A percentile compares a stretch with the other conserved stretches of the same genome.
Evolutionary conservation across 2,888 invertebrate species (phyloP).

Genomic region (Heteromurus nitidus): DNA sequence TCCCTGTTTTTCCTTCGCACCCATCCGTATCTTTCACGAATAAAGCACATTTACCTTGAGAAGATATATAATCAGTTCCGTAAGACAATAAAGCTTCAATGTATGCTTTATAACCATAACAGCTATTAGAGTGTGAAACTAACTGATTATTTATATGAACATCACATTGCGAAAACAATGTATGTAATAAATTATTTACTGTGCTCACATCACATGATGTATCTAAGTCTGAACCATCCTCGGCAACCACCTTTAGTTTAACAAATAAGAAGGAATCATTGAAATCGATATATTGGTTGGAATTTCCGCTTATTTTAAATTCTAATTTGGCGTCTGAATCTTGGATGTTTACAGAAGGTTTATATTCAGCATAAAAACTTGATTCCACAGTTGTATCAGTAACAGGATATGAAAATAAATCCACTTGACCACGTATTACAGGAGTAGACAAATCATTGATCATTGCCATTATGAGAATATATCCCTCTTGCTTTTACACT

Average conservation of each 20-base stretch:
- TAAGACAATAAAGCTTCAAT: slow-evolving; percentile 57
- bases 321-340: slow-evolving; percentile 61
- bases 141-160: slow-evolving; percentile 46
- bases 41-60: slow-evolving; percentile 17
- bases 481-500: slow-evolving; percentile 32
- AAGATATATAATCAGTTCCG: background rate
- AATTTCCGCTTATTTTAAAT: slow-evolving; percentile 54
- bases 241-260: slow-evolving; percentile 32
- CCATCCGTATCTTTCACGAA: slow-evolving; percentile 50
- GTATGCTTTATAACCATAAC: slow-evolving; percentile 56
- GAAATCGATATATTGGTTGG: slow-evolving; percentile 59
- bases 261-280: slow-evolving; percentile 50
- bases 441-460: slow-evolving; percentile 53
- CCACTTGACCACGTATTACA: slow-evolving; percentile 36
- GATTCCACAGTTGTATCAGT: slow-evolving; percentile 64
- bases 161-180: slow-evolving; percentile 59
- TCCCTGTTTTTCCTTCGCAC: background rate
- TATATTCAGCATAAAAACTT: slow-evolving; percentile 65
- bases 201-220: slow-evolving; percentile 11
- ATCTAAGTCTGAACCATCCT: slow-evolving; percentile 33
- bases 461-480: slow-evolving; percentile 56
- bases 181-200: slow-evolving; percentile 54
- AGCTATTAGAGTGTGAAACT: slow-evolving; percentile 34
- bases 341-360: slow-evolving; percentile 61
- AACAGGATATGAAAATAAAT: slow-evolving; percentile 57